Evolutionary conservation across 2,888 invertebrate species (phyloP).

Genomic region (Tenthredo scrophulariae): DNA sequence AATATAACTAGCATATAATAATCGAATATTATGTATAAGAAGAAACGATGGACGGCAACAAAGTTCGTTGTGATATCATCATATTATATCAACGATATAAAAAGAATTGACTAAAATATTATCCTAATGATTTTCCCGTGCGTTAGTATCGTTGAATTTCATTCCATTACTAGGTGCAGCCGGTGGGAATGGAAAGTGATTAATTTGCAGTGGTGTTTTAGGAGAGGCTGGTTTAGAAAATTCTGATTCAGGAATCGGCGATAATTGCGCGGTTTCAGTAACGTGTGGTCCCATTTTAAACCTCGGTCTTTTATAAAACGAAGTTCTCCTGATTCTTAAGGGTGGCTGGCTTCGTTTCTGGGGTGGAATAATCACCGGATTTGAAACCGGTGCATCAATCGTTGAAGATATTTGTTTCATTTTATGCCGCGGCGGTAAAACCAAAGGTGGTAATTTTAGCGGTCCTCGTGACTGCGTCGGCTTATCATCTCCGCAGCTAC

Average conservation of each 20-base stretch:
- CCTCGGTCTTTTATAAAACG: slow-evolving; percentile 71
- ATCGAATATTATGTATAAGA: neutral
- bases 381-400: slow-evolving; percentile 29
- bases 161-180: neutral
- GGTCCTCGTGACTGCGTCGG: slow-evolving; percentile 56
- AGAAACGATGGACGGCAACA: slow-evolving; percentile 42
- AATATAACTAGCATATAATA: slow-evolving; percentile 11
- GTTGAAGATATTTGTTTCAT: slow-evolving; percentile 56
- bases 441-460: slow-evolving; percentile 67
- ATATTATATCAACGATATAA: neutral
- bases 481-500: slow-evolving; percentile 19
- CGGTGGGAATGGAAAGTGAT: slow-evolving; percentile 76
- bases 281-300: slow-evolving; percentile 73
- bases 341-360: slow-evolving; percentile 71
- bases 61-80: slow-evolving; percentile 40
- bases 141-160: neutral
- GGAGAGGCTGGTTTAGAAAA: slow-evolving; percentile 86
- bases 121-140: slow-evolving; percentile 11
- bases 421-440: slow-evolving; percentile 62
- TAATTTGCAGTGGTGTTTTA: slow-evolving; percentile 76
- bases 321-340: slow-evolving; percentile 69
- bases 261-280: slow-evolving; percentile 79
- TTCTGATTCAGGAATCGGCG: slow-evolving; percentile 87
- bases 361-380: slow-evolving; percentile 61
- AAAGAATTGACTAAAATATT: neutral